Evolutionary conservation across 2,797 vertebrate genomes (phyloP).

Genomic region (Holocentrus rufus): DNA sequence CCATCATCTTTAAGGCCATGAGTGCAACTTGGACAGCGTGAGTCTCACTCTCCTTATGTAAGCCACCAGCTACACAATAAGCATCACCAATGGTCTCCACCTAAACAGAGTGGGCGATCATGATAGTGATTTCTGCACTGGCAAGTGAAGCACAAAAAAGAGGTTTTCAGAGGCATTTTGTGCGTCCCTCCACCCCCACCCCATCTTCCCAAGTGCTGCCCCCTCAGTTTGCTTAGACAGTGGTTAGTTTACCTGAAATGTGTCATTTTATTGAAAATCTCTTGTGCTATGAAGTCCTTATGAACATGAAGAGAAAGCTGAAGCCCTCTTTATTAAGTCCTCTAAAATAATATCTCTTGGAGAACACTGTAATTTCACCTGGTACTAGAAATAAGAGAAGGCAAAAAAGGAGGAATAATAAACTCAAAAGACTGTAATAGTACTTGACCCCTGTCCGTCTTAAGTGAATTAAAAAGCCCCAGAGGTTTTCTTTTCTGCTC

Average conservation of each 20-base stretch:
- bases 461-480: slow-evolving; percentile 42
- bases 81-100: slow-evolving; percentile 99
- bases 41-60: slow-evolving; percentile 94
- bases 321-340: not conserved
- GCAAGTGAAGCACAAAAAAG: slow-evolving; percentile 2
- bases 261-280: too few species aligned
- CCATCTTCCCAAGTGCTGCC: slow-evolving; percentile 1
- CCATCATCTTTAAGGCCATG: slow-evolving; percentile 99
- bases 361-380: slow-evolving; percentile 19
- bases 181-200: not conserved
- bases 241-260: not conserved
- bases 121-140: slow-evolving; percentile 25
- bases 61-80: slow-evolving; percentile 96
- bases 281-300: not conserved
- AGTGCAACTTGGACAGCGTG: slow-evolving; percentile 94
- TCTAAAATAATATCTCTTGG: slow-evolving; percentile 15
- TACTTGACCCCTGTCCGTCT: slow-evolving; percentile 42
- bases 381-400: slow-evolving; percentile 24
- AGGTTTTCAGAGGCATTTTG: not conserved
- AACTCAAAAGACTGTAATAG: slow-evolving; percentile 45
- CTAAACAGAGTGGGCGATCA: slow-evolving; percentile 73
- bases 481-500: slow-evolving; percentile 28
- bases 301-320: slow-evolving; percentile 3
- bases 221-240: not conserved
- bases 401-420: slow-evolving; percentile 37